Percentiles rank a stretch among this genome's conserved stretches.
Conservation (phyloP, 1,140 invertebrate species). For the Druon quercuslanigerum region DNA sequence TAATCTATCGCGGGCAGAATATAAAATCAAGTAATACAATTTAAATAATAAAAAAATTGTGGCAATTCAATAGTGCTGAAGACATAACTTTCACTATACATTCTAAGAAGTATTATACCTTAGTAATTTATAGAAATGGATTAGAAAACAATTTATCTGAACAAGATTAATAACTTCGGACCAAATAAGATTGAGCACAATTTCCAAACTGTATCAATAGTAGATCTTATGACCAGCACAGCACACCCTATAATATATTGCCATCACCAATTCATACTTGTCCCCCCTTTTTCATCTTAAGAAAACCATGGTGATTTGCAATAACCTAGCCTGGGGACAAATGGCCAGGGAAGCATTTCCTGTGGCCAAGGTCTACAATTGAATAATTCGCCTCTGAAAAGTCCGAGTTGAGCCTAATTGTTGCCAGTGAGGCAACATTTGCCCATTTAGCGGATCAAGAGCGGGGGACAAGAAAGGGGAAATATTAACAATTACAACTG, state of each 20-base stretch:
- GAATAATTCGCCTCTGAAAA: conserved; percentile 19
- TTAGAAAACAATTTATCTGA: too few relatives aligned
- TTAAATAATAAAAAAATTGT: too few relatives aligned
- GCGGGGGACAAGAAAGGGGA: background rate
- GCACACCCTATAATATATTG: conserved; percentile 13
- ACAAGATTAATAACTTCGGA: too few relatives aligned
- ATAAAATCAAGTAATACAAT: too few relatives aligned
- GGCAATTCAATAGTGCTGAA: too few relatives aligned
- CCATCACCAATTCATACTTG: conserved; percentile 7
- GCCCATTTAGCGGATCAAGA: background rate
- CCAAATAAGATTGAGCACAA: too few relatives aligned
- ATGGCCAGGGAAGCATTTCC: background rate
- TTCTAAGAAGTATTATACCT: too few relatives aligned
- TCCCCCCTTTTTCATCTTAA: background rate
- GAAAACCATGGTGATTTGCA: conserved; percentile 6
- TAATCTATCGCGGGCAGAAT: too few relatives aligned
- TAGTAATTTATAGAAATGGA: too few relatives aligned
- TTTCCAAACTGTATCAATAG: background rate
- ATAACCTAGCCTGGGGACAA: conserved; percentile 18
- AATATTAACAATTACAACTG: conserved; percentile 11
- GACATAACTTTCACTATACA: too few relatives aligned
- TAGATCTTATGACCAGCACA: background rate
- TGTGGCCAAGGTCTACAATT: conserved; percentile 14
- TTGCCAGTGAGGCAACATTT: background rate
- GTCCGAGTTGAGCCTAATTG: conserved; percentile 17